Conservation (phyloP, 2,888 invertebrate species). For the Eurytoma californica region DNA sequence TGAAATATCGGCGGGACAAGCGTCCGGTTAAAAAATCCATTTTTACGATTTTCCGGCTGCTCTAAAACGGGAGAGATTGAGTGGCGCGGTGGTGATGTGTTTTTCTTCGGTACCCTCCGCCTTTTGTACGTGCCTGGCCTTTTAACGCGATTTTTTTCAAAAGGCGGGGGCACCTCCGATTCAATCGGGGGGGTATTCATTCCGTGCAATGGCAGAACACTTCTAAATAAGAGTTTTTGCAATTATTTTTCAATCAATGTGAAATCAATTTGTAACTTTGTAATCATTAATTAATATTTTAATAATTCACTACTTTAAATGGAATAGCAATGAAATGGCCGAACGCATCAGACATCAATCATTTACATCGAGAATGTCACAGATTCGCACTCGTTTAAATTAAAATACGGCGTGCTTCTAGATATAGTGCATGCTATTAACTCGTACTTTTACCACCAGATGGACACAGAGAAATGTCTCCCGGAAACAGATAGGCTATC, state of each 20-base stretch:
- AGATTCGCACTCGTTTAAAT: too few species aligned
- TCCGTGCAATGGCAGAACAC: not conserved
- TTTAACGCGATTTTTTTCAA: conserved; percentile 29
- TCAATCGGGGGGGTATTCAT: not conserved
- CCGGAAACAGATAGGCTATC: too few species aligned
- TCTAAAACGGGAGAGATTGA: conserved; percentile 45
- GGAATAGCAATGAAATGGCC: too few species aligned
- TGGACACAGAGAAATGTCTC: too few species aligned
- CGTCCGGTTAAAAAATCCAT: conserved; percentile 29
- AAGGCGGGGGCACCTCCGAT: not conserved
- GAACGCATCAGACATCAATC: too few species aligned
- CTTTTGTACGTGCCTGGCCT: not conserved
- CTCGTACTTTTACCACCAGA: too few species aligned
- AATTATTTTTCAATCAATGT: not conserved
- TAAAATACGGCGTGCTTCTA: too few species aligned
- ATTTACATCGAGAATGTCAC: too few species aligned
- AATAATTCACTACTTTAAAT: too few species aligned
- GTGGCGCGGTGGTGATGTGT: conserved; percentile 1
- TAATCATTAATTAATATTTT: too few species aligned
- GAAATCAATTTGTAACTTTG: too few species aligned
- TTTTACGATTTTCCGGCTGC: conserved; percentile 47
- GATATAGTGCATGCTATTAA: too few species aligned
- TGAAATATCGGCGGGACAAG: conserved; percentile 34
- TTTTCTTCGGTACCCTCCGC: not conserved
- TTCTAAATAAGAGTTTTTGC: not conserved